These are phyloP conservation scores for Achroia grisella DNA, from an alignment of 1,140 invertebrate species.

Conservation along the genomic window DNA sequence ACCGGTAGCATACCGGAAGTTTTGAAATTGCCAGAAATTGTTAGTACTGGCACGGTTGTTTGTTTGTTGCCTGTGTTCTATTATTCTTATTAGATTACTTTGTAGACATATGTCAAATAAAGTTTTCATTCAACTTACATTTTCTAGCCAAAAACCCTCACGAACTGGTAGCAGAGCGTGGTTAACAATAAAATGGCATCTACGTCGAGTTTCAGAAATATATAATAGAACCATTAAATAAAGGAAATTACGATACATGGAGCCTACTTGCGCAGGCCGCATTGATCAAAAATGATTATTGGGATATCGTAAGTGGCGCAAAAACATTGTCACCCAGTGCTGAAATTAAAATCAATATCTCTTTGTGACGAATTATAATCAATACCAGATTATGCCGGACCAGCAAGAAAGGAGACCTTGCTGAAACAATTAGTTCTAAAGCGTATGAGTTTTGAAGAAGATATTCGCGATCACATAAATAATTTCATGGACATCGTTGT, in stretches of 20 bases:
- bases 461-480: conserved; percentile 1
- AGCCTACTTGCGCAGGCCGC: conserved; percentile 1
- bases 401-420: neutral
- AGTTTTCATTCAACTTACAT: no score
- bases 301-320: neutral
- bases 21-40: no score
- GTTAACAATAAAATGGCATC: neutral
- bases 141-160: no score
- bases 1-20: no score
- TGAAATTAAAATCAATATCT: neutral
- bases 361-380: neutral
- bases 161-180: no score
- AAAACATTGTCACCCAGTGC: neutral
- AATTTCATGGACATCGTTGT: neutral
- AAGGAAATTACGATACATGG: conserved; percentile 4
- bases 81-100: no score
- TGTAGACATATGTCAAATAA: no score
- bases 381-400: no score
- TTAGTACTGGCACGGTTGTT: no score
- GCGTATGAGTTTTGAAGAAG: neutral
- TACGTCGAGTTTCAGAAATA: neutral
- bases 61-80: no score
- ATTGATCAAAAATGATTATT: neutral
- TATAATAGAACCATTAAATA: conserved; percentile 1
- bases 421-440: conserved; percentile 1